Conservation (phyloP, 2,797 vertebrate species). For the Poecilia picta region DNA sequence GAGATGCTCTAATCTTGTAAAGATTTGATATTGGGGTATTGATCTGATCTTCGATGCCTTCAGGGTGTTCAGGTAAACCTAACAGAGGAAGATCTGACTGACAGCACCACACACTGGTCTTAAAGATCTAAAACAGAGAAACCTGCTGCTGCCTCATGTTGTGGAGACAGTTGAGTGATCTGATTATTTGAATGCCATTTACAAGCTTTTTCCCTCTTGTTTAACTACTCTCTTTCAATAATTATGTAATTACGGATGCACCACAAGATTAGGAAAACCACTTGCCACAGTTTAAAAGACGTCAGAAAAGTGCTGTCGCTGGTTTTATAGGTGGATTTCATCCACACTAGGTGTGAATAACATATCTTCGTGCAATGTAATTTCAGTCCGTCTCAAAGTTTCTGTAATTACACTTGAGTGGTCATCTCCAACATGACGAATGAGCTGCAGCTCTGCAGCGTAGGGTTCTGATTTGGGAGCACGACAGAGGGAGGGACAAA, state of each 20-base stretch:
- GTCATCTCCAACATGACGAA: not conserved
- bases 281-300: not conserved
- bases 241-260: not conserved
- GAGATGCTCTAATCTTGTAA: not conserved
- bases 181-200: not conserved
- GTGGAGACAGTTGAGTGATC: not conserved
- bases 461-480: slow-evolving; percentile 36
- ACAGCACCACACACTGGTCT: not conserved
- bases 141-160: not conserved
- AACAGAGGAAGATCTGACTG: not conserved
- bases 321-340: not conserved
- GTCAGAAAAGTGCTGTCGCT: not conserved
- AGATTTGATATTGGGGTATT: not conserved
- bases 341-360: too few relatives aligned
- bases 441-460: not conserved
- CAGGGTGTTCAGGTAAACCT: not conserved
- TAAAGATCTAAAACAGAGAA: not conserved
- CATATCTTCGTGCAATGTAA: not conserved
- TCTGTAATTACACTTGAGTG: not conserved
- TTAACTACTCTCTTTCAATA: not conserved
- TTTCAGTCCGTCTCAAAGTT: not conserved
- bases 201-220: too few relatives aligned
- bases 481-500: slow-evolving; percentile 43
- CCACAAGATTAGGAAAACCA: not conserved
- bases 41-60: not conserved